Conservation (phyloP, 64 coral and sea anemone genomes). For the Trachythela sp. region DNA sequence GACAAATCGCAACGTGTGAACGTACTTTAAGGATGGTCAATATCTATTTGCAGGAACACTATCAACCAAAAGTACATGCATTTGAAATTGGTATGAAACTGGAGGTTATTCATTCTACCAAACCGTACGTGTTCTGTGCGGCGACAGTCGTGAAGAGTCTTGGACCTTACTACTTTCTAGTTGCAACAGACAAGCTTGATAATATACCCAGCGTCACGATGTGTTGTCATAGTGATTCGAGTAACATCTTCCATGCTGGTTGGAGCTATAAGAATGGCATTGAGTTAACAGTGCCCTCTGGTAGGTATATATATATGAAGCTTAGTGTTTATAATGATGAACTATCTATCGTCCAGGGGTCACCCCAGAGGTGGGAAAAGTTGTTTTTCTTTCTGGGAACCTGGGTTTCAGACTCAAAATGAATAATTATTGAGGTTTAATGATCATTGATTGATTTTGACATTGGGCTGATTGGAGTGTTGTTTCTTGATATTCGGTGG, state of each 20-base stretch:
- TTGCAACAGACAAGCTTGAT: conserved; percentile 77
- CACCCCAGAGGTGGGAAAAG: no score
- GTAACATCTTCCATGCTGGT: conserved; percentile 81
- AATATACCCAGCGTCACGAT: conserved; percentile 72
- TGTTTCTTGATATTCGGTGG: no score
- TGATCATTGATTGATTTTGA: no score
- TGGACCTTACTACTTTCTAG: conserved; percentile 89
- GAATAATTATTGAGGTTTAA: no score
- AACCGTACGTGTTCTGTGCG: conserved; percentile 73
- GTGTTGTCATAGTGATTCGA: conserved; percentile 96
- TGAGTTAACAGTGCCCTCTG: conserved; percentile 71
- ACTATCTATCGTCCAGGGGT: no score
- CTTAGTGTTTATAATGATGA: no score
- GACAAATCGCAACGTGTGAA: no score
- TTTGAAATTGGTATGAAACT: conserved; percentile 99
- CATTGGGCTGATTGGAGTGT: no score
- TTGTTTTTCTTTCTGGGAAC: no score
- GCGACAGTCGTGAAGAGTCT: conserved; percentile 91
- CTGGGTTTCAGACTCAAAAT: no score
- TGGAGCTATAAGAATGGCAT: conserved; percentile 82
- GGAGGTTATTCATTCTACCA: conserved; percentile 69
- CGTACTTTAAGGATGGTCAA: no score
- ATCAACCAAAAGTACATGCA: conserved; percentile 87
- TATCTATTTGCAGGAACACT: conserved; percentile 86
- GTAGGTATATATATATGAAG: no score